Evolutionary conservation across 2,888 invertebrate genomes (phyloP), one percentile per base, ranked within the genome.

Genomic region (Pelosia muscerda): DNA sequence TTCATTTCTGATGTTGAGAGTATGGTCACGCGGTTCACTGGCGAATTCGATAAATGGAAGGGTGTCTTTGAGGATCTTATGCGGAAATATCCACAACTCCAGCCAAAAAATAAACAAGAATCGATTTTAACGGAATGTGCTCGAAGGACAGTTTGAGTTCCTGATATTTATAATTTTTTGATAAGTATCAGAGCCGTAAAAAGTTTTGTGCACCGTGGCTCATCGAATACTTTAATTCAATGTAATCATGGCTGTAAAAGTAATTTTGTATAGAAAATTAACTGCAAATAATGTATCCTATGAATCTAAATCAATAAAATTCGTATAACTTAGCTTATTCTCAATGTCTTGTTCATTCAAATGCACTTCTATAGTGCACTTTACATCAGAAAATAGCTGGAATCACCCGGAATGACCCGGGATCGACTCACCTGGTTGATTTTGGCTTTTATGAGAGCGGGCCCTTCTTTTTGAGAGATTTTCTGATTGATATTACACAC

Each of bases 1-100:
- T 88, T 90, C 61, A 64, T 88, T 22, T 65, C 73, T 22, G 82
- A 85, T 42, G 75, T 89, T 4, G 85, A 85, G 73, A 74, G 72
- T 26, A 77, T 87, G 80, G 81, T 85, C 66, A 75, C 68, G 11
- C 73, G 72, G 19, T 83, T 88, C 34, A 80, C 78, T 59, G 70
- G 73, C 23, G 81, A 85, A 59, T 60, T 89, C 26, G 73, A 73
- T 0, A 79, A 84, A 68, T 71, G 87, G 72, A 75, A 81, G 38
- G 65, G 71, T 49, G 63, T 78, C 0, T 81, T 76, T 66, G 71
- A 71, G 22, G 77, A 72, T 61, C 75, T 85, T 71, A 73, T 80
- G 76, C 81, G 83, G 72, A 84, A 83, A 65, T 72, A 86, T 66
- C 80, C 77, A 65, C 78, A 81, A 75, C 63, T 73, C 2, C 65